Percentiles rank a stretch among this genome's conserved stretches.
Conservation (phyloP, 1,140 invertebrate species). For the Coptotermes formosanus region DNA sequence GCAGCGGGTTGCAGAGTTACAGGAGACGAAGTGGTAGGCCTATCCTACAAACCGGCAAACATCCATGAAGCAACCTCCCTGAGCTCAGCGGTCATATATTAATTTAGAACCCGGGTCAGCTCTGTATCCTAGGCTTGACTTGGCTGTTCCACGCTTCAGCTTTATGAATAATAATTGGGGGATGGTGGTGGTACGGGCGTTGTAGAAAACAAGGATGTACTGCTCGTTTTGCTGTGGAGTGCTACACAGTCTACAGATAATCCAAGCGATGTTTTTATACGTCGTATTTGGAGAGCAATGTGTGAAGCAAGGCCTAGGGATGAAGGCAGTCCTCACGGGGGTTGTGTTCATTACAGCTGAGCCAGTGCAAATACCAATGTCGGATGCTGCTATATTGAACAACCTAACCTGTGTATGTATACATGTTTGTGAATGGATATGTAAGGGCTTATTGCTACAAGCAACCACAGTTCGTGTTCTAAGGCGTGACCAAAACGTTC, state of each 20-base stretch:
- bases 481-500: too few species aligned
- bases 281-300: background rate
- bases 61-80: background rate
- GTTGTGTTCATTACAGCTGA: background rate
- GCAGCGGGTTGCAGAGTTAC: background rate
- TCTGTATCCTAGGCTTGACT: background rate
- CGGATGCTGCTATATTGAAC: background rate
- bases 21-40: background rate
- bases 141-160: background rate
- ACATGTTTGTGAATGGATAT: background rate
- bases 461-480: too few species aligned
- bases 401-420: background rate
- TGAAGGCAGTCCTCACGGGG: background rate
- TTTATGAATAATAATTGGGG: constrained; percentile 17
- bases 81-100: background rate
- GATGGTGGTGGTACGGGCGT: background rate
- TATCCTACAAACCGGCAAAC: background rate
- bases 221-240: constrained; percentile 10
- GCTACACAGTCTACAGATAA: constrained; percentile 5
- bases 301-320: background rate
- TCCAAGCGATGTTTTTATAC: background rate
- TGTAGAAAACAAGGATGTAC: constrained; percentile 16
- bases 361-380: background rate
- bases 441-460: too few species aligned
- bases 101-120: constrained; percentile 14